Conservation (phyloP, 2,888 invertebrate genomes). For the Ormyrus labotus region DNA sequence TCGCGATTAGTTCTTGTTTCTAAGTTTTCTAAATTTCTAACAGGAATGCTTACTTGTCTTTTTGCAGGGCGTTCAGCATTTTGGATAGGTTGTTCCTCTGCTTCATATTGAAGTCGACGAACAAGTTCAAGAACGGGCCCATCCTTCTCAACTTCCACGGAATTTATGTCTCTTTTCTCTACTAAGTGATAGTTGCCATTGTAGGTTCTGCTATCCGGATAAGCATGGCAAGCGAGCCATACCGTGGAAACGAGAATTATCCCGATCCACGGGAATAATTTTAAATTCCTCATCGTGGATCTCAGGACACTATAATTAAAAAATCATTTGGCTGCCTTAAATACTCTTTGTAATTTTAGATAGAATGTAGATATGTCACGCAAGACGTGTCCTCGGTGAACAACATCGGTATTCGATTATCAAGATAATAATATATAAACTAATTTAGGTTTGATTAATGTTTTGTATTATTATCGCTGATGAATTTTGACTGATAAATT, state of each 20-base stretch:
- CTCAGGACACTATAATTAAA: constrained; percentile 10
- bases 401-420: constrained; percentile 42
- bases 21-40: constrained; percentile 20
- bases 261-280: constrained; percentile 41
- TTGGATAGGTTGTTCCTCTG: neutral
- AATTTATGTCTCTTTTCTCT: neutral
- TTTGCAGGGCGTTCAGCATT: neutral
- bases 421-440: constrained; percentile 41
- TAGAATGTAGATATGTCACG: constrained; percentile 54
- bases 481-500: constrained; percentile 11
- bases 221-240: constrained; percentile 32
- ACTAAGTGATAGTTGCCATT: constrained; percentile 1
- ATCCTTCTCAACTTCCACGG: constrained; percentile 9
- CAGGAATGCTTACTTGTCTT: constrained; percentile 47
- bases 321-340: constrained; percentile 34
- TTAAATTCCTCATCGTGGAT: constrained; percentile 44
- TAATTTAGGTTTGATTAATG: constrained; percentile 37
- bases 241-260: constrained; percentile 24
- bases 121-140: neutral
- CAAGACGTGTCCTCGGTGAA: constrained; percentile 32
- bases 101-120: neutral
- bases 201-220: constrained; percentile 31
- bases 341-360: constrained; percentile 42
- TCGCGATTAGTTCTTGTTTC: constrained; percentile 36
- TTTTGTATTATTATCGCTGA: constrained; percentile 8